phyloP scores from a whole-genome alignment of 2,797 vertebrate genomes.

The Pangasius mekongensis region DNA sequence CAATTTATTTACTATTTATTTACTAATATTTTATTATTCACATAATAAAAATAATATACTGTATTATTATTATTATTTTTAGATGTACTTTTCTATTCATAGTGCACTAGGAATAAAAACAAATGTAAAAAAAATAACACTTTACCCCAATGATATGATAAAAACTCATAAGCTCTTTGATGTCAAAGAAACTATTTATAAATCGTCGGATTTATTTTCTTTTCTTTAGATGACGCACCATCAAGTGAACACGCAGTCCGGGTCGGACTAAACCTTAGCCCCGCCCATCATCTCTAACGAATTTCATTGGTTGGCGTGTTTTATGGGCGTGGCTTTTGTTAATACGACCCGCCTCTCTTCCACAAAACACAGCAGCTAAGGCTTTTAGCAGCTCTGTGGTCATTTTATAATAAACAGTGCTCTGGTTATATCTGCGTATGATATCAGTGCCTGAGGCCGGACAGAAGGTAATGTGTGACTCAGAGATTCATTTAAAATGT shows the following conservation, averaged over 20 bases:
- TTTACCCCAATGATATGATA: not conserved
- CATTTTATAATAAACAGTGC: not conserved
- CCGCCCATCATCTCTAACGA: not conserved
- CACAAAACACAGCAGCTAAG: conserved; percentile 50
- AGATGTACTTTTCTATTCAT: not conserved
- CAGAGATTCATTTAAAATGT: no score
- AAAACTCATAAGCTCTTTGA: not conserved
- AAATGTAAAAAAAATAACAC: not conserved
- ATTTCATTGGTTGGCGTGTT: conserved; percentile 24
- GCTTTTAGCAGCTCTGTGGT: not conserved
- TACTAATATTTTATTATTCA: no score
- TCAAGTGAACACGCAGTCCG: not conserved
- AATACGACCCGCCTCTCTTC: conserved; percentile 52
- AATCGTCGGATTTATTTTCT: not conserved
- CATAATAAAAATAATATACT: not conserved
- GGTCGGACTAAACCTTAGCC: not conserved
- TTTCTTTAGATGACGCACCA: not conserved
- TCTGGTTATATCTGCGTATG: not conserved
- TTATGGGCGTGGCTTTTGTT: conserved; percentile 46
- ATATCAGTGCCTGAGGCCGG: not conserved
- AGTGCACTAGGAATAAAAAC: not conserved
- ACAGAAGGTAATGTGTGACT: conserved; percentile 7
- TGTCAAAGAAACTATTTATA: not conserved
- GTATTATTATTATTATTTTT: not conserved
- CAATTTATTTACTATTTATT: no score